Percentiles rank a stretch among this genome's conserved stretches.
Evolutionary conservation across 2,113 vertebrate genomes (phyloP).

Genomic region (Pseudorasbora parva): DNA sequence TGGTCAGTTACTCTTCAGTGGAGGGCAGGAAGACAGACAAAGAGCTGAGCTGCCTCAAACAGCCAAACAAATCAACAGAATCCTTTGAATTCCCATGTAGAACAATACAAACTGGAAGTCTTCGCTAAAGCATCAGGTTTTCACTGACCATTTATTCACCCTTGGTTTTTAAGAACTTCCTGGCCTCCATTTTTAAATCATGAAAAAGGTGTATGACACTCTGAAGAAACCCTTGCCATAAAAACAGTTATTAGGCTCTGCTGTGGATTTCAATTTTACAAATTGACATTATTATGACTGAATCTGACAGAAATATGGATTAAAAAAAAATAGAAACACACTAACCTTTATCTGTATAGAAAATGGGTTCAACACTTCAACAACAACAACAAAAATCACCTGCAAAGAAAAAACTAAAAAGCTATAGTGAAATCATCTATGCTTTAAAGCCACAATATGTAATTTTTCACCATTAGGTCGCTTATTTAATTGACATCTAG

Average conservation of each 20-base stretch:
- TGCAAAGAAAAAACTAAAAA: too few relatives aligned
- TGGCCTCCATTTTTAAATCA: not conserved
- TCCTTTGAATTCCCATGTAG: conserved; percentile 19
- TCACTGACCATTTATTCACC: not conserved
- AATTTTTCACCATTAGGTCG: too few relatives aligned
- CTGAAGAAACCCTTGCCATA: not conserved
- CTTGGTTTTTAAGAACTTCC: conserved; percentile 14
- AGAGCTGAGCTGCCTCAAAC: conserved; percentile 26
- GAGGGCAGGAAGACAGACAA: conserved; percentile 57
- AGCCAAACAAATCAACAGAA: conserved; percentile 34
- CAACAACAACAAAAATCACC: too few relatives aligned
- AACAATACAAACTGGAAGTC: conserved; percentile 24
- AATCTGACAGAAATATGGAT: not conserved
- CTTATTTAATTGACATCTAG: too few relatives aligned
- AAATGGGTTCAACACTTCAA: too few relatives aligned
- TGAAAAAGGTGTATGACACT: not conserved
- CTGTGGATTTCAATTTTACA: not conserved
- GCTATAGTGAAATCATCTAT: too few relatives aligned
- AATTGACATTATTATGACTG: not conserved
- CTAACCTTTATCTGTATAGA: not conserved
- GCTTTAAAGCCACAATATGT: too few relatives aligned
- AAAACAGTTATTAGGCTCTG: not conserved
- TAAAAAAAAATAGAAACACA: too few relatives aligned
- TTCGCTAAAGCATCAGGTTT: not conserved
- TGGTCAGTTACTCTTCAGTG: conserved; percentile 50